phyloP scores from a whole-genome alignment of 2,113 vertebrate genomes.

The Trachemys scripta region DNA sequence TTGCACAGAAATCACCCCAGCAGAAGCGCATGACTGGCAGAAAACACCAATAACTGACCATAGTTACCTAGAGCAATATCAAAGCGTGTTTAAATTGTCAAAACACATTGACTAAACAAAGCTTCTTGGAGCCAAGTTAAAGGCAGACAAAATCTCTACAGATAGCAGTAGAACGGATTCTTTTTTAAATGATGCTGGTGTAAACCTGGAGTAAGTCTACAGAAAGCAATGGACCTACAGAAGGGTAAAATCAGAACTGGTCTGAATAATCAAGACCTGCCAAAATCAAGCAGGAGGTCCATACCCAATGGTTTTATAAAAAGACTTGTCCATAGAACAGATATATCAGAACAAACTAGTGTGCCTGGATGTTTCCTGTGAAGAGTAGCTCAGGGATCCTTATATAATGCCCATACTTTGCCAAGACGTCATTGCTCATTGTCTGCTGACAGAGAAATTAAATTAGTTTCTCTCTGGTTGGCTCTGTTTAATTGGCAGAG shows the following conservation, averaged over 20 bases:
- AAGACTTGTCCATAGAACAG: neutral
- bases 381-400: neutral
- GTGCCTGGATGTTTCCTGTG: neutral
- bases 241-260: neutral
- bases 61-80: neutral
- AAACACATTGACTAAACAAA: neutral
- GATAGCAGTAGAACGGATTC: neutral
- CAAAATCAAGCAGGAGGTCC: neutral
- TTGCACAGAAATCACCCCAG: neutral
- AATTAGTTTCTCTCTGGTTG: neutral
- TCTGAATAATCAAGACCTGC: too few relatives aligned
- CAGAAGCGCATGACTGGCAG: neutral
- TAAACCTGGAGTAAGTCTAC: neutral
- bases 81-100: fast-evolving
- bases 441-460: neutral
- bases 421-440: neutral
- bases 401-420: neutral
- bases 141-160: neutral
- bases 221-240: too few relatives aligned
- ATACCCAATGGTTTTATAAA: neutral
- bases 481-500: neutral
- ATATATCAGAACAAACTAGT: neutral
- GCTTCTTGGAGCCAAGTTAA: neutral
- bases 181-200: neutral
- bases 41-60: neutral